These are phyloP conservation scores for Halisarca cf. caerulea DNA, from an alignment of 37 sponge, comb jelly and placozoan species.

Conservation along the genomic window DNA sequence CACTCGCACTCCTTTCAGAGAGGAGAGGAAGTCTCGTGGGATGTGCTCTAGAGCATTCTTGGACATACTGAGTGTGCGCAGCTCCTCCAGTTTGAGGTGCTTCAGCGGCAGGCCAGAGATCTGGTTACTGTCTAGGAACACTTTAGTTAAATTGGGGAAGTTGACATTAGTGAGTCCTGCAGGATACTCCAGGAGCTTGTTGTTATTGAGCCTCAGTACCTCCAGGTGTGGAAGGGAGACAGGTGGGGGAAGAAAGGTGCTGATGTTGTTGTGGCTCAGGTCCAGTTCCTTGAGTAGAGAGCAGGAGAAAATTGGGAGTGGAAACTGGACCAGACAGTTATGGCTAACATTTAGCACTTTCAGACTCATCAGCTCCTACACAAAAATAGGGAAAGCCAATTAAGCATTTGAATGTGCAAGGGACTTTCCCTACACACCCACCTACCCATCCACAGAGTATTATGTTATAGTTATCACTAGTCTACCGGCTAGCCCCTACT, in stretches of 20 bases:
- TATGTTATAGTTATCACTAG: no score
- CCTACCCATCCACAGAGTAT: no score
- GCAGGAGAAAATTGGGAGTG: slow-evolving; percentile 37
- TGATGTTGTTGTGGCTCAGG: slow-evolving; percentile 56
- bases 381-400: background rate
- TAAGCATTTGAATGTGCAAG: no score
- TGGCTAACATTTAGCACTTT: slow-evolving; percentile 43
- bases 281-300: slow-evolving; percentile 38
- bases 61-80: slow-evolving; percentile 50
- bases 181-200: background rate
- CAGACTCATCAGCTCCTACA: slow-evolving; percentile 49
- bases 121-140: slow-evolving; percentile 55
- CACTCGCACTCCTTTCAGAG: slow-evolving; percentile 35
- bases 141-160: slow-evolving; percentile 38
- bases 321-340: slow-evolving; percentile 49
- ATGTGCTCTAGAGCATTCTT: slow-evolving; percentile 40
- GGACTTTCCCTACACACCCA: no score
- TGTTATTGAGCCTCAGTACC: background rate
- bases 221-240: background rate
- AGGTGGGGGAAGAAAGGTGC: background rate
- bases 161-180: background rate
- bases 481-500: no score
- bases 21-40: slow-evolving; percentile 43
- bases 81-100: slow-evolving; percentile 14
- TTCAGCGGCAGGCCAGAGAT: slow-evolving; percentile 33